Base-by-base conservation (phyloP, 2,797 vertebrate species). In the Okamejei kenojei region DNA sequence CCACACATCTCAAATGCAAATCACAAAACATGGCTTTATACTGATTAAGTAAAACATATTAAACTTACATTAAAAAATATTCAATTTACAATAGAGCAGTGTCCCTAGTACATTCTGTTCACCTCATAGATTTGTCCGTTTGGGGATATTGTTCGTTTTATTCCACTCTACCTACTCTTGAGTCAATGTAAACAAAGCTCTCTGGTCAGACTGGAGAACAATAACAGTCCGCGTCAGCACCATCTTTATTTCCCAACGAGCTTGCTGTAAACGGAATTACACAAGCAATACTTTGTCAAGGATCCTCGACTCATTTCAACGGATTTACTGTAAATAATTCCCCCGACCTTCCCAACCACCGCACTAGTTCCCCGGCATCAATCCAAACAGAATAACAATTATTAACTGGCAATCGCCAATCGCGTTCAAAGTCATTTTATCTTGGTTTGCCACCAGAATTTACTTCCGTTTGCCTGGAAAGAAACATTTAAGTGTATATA, bases 111-210 rank as follows among this genome's bases (percentile, higher is more conserved):
- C 11, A 7, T 88, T 35, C 29, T 21, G 17, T 3, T 88, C 17
- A 13, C 84, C n/a, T 17, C 17, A 29, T 3, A 23, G 84, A 9
- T 19, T 21, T 9, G 35, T n/a, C 17, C 8, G 32, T 9, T 54
- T 13, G 6, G n/a, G 81, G 26, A 61, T 15, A 58, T 21, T 26
- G 26, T 11, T 32, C 2, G 2, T n/a, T 11, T 68, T 68, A 8
- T n/a, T 19, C n/a, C 21, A 35, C 7, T 21, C 13, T 11, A 35
- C 2, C n/a, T 65, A 58, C 35, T 35, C 63, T 35, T 0, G 19
- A 68, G n/a, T 68, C 61, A 35, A 88, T 88, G 84, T 88, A 88
- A 88, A 88, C 84, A 88, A 88, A 88, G 58, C 81, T 19, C 81
- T 82, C 82, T 17, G 61, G 21, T 68, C 84, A 65, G 63, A 88